These are phyloP conservation scores for Masticophis lateralis DNA, from an alignment of 2,797 vertebrate genomes.

Conservation along the genomic window DNA sequence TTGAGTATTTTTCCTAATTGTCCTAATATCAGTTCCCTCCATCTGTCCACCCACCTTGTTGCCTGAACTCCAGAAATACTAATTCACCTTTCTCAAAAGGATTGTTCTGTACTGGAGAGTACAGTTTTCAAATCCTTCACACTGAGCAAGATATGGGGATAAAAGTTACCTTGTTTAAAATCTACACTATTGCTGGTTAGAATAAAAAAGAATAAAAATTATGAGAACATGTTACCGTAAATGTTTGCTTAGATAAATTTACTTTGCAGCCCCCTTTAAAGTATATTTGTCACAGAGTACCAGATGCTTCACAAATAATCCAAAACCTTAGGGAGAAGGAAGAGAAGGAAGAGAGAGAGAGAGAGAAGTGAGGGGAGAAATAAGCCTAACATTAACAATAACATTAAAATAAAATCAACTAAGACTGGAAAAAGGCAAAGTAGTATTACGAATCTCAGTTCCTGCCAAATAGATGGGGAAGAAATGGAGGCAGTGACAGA, in stretches of 20 bases:
- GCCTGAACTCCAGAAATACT: neutral
- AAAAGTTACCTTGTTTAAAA: neutral
- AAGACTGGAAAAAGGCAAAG: neutral
- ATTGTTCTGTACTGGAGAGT: neutral
- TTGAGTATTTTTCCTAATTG: neutral
- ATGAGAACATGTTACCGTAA: neutral
- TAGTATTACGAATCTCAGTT: neutral
- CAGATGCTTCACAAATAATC: neutral
- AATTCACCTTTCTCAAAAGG: neutral
- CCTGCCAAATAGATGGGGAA: no score
- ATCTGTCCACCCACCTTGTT: neutral
- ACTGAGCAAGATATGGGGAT: neutral
- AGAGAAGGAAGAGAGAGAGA: neutral
- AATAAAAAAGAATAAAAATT: neutral
- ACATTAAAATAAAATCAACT: neutral
- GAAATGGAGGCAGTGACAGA: no score
- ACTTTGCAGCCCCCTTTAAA: neutral
- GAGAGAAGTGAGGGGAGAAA: neutral
- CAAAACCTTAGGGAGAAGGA: neutral
- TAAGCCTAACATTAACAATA: neutral
- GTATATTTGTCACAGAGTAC: neutral
- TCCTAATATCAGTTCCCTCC: neutral
- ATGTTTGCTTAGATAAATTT: conserved; percentile 17
- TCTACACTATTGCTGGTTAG: neutral
- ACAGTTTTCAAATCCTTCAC: neutral